These are phyloP conservation scores for Drosophila malerkotliana DNA, from an alignment of 1,140 invertebrate species.

Conservation along the genomic window DNA sequence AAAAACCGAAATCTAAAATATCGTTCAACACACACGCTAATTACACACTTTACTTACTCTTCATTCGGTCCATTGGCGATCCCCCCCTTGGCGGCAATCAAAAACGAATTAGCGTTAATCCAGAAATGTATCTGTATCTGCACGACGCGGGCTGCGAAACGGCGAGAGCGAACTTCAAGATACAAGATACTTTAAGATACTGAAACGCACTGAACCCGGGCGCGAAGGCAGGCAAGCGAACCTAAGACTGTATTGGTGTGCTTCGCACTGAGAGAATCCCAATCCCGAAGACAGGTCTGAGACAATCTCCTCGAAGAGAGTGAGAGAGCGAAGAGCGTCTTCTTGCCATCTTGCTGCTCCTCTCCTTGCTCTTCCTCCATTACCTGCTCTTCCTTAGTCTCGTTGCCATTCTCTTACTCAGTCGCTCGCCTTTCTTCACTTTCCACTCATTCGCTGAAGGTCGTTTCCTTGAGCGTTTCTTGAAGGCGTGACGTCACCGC, in stretches of 20 bases:
- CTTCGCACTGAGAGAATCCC: neutral
- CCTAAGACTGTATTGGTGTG: neutral
- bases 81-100: slow-evolving; percentile 57
- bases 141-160: slow-evolving; percentile 22
- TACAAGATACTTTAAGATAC: slow-evolving; percentile 58
- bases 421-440: slow-evolving; percentile 15
- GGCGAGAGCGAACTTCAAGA: slow-evolving; percentile 61
- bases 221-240: neutral
- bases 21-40: slow-evolving; percentile 46
- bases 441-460: slow-evolving; percentile 55
- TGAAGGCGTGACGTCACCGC: slow-evolving; percentile 56
- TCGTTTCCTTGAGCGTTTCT: slow-evolving; percentile 77
- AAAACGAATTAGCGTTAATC: slow-evolving; percentile 77
- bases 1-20: slow-evolving; percentile 36
- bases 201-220: slow-evolving; percentile 46
- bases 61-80: slow-evolving; percentile 4
- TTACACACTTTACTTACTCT: slow-evolving; percentile 63
- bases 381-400: slow-evolving; percentile 31
- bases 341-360: slow-evolving; percentile 18
- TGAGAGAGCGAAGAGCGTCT: slow-evolving; percentile 20
- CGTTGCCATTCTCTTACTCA: slow-evolving; percentile 9
- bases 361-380: slow-evolving; percentile 43
- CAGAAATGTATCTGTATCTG: slow-evolving; percentile 41
- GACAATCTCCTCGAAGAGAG: slow-evolving; percentile 25
- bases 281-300: slow-evolving; percentile 41